Base-by-base conservation (phyloP, 1,140 invertebrate genomes). In the Chironomus tepperi region DNA sequence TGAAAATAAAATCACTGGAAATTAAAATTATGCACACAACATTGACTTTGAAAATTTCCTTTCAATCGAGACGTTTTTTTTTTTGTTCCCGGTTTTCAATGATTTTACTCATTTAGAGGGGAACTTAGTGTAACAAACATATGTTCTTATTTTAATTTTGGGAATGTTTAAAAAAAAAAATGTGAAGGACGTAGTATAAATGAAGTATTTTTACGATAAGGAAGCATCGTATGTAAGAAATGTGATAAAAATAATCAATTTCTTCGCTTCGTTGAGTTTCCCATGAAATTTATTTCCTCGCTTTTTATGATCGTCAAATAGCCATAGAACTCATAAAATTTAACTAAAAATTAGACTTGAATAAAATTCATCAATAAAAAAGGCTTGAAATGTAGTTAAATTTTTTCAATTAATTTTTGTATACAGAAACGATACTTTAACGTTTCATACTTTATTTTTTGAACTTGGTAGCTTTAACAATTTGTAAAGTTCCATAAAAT, bases 181-280 rank as follows among this genome's bases (percentile, higher is more conserved):
- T n/a, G 0, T n/a, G 18, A 15, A 70, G 65, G 65, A 70, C n/a
- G 65, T 18, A 18, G 3, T 16, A 19, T 19, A 2, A 67, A 3
- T 67, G 18, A 47, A 47, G 15, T 47, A 8, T 47, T 12, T 57
- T 57, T 57, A n/a, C 18, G 65, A 70, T 70, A 70, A 70, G 15
- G 47, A 57, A 15, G 2, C 3, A 67, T 67, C n/a, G n/a, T n/a
- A n/a, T n/a, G n/a, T n/a, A 34, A 18, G 65, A 7, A 70, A 70
- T 70, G 65, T 70, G 65, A 70, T 70, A 70, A 70, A 70, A 70
- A 70, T 70, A 70, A 70, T 70, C 65, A 21, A 70, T 70, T 70
- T 70, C n/a, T 70, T 3, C 16, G 65, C 65, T 19, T 70, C 65
- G 19, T 8, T 70, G 65, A 19, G 7, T 70, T 70, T 70, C 65